phyloP scores from a whole-genome alignment of 2,797 vertebrate species.

The Myotis daubentonii region DNA sequence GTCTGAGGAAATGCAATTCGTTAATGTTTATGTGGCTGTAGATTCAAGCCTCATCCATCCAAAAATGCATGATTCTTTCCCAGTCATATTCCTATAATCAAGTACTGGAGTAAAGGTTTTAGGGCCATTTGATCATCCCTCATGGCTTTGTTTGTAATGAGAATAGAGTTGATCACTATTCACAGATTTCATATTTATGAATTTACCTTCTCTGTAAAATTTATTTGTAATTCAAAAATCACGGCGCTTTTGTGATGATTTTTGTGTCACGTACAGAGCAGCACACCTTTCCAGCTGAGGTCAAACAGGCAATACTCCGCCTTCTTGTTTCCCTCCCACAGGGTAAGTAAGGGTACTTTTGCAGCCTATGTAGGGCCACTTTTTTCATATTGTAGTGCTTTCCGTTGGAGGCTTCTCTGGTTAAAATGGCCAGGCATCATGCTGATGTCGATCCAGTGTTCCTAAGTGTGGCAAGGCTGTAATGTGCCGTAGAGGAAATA shows the following conservation, averaged over 20 bases:
- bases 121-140: not conserved
- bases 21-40: not conserved
- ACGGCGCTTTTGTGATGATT: accelerated
- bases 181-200: not conserved
- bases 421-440: not conserved
- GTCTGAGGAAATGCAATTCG: not conserved
- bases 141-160: not conserved
- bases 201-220: not conserved
- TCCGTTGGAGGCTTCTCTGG: not conserved
- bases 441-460: not conserved
- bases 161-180: not conserved
- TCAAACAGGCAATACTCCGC: not conserved
- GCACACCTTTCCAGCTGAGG: not conserved
- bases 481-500: not conserved
- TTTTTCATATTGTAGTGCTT: not conserved
- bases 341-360: not conserved
- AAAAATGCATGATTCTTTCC: not conserved
- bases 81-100: not conserved
- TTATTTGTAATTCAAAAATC: not conserved
- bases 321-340: accelerated
- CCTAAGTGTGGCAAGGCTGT: not conserved
- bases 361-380: not conserved
- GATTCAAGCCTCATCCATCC: not conserved
- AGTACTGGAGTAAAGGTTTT: not conserved
- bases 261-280: not conserved